Conservation (phyloP, 1,140 invertebrate species). For the Papilio polytes region DNA sequence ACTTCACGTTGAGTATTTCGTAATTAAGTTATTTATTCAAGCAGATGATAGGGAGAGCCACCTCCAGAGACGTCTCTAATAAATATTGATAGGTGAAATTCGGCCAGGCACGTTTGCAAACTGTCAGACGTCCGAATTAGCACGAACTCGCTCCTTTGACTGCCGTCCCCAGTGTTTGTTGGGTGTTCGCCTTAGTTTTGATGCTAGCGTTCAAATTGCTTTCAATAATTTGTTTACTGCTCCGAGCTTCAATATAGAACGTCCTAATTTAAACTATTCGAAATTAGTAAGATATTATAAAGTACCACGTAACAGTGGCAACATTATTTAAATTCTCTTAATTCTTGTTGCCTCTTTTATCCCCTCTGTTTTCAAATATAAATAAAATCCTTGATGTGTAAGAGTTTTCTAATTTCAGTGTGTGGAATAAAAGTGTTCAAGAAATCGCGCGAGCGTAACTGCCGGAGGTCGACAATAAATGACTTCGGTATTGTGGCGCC, state of each 20-base stretch:
- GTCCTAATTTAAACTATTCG: neutral
- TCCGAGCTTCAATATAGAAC: neutral
- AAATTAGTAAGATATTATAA: neutral
- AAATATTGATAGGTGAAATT: conserved; percentile 60
- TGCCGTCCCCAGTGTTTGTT: conserved; percentile 52
- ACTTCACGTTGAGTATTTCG: neutral
- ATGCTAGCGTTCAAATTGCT: conserved; percentile 20
- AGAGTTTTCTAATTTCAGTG: conserved; percentile 40
- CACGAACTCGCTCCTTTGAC: conserved; percentile 63
- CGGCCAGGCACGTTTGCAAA: conserved; percentile 45
- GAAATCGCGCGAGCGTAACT: conserved; percentile 50
- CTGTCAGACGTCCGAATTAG: conserved; percentile 60
- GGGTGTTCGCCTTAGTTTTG: conserved; percentile 44
- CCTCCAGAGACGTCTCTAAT: conserved; percentile 45
- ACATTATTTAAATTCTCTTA: neutral
- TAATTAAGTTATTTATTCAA: conserved; percentile 27
- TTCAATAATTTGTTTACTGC: conserved; percentile 21
- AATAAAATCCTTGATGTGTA: conserved; percentile 23
- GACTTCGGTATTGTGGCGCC: conserved; percentile 42
- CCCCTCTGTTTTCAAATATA: neutral
- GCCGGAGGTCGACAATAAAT: conserved; percentile 50
- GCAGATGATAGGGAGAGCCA: neutral
- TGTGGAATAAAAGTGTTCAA: conserved; percentile 20
- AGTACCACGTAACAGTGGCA: neutral
- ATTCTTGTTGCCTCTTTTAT: neutral